Evolutionary conservation across 2,888 invertebrate genomes (phyloP).

Genomic region (Chironomus tentans): DNA sequence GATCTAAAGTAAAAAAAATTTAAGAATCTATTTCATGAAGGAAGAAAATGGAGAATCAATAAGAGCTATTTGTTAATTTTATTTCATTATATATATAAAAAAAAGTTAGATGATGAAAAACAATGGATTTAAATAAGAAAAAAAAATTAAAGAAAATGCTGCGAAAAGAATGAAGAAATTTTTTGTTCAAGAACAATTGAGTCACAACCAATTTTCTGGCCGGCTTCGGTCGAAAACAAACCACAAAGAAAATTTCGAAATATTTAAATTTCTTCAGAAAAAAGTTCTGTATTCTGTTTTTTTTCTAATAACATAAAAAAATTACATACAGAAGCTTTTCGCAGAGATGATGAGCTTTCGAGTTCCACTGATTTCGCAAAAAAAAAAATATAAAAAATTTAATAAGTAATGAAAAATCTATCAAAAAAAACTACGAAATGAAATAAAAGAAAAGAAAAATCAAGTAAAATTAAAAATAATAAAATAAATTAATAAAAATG

Average conservation of each 20-base stretch:
- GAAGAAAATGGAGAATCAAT: background rate
- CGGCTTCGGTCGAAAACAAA: background rate
- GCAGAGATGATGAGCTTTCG: constrained; percentile 17
- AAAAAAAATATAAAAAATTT: background rate
- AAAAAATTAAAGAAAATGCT: background rate
- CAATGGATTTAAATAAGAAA: background rate
- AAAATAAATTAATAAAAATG: constrained; percentile 24
- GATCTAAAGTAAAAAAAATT: too few relatives aligned
- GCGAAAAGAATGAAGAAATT: background rate
- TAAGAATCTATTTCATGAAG: constrained; percentile 2
- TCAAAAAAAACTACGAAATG: constrained; percentile 19
- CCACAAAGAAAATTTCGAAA: too few relatives aligned
- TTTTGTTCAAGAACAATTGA: background rate
- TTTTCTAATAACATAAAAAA: background rate
- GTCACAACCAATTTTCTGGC: background rate
- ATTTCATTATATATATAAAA: constrained; percentile 15
- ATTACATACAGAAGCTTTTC: background rate
- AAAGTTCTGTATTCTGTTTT: background rate
- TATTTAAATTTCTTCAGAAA: background rate
- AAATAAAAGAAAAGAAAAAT: constrained; percentile 27
- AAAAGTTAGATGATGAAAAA: constrained; percentile 17
- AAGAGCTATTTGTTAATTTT: constrained; percentile 22
- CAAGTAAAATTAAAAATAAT: constrained; percentile 27
- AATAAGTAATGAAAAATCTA: constrained; percentile 5
- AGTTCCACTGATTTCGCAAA: constrained; percentile 21